Evolutionary conservation across 2,797 vertebrate genomes (phyloP).

Genomic region (Tolypeutes matacus): DNA sequence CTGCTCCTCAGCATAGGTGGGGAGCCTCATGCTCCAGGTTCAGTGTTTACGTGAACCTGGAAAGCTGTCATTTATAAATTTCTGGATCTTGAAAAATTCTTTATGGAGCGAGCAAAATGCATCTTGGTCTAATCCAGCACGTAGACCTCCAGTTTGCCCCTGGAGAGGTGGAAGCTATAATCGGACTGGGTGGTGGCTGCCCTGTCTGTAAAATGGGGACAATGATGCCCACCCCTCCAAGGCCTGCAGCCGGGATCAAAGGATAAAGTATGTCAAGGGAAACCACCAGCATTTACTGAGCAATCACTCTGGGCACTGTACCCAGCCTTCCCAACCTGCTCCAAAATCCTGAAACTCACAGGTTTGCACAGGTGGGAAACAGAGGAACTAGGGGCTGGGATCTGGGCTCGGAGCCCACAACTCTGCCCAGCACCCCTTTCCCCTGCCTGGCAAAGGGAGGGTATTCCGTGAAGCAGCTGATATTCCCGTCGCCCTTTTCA

Average conservation of each 20-base stretch:
- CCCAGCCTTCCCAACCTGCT: not conserved
- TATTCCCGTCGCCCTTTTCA: not conserved
- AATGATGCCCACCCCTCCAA: accelerated
- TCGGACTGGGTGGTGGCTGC: not conserved
- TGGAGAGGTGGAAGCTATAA: not conserved
- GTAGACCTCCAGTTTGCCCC: not conserved
- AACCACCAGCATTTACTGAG: not conserved
- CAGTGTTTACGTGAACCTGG: too few species aligned
- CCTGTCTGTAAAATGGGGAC: not conserved
- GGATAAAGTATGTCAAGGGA: not conserved
- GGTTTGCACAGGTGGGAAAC: not conserved
- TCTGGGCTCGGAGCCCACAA: not conserved
- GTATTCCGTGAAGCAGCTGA: too few species aligned
- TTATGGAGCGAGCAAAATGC: not conserved
- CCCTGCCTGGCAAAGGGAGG: not conserved
- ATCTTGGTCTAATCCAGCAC: not conserved
- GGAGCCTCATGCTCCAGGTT: not conserved
- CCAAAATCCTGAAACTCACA: not conserved
- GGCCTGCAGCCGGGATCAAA: not conserved
- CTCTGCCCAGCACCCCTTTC: accelerated
- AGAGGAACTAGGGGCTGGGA: not conserved
- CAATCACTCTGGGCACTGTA: not conserved
- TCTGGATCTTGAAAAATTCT: not conserved
- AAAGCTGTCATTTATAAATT: not conserved
- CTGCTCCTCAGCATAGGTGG: not conserved